Evolutionary conservation across 2,797 vertebrate genomes (phyloP).

Genomic region (Pogonophryne albipinna): DNA sequence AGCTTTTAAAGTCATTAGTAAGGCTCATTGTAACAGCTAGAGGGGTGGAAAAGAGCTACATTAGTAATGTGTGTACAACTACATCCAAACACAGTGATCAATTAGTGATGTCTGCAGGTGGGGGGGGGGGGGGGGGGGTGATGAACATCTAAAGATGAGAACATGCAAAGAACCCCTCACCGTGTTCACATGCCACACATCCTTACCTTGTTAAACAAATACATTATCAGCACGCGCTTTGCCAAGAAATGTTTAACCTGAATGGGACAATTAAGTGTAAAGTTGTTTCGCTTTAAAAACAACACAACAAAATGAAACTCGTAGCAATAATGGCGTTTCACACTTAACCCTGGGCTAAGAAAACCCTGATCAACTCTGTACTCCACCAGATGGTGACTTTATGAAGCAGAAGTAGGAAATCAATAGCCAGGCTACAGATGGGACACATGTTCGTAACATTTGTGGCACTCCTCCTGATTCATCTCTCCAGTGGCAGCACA

Average conservation of each 20-base stretch:
- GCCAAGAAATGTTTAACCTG: conserved; percentile 94
- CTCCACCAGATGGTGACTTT: neutral
- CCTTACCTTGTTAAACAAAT: conserved; percentile 98
- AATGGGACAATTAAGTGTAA: conserved; percentile 69
- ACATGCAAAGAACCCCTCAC: conserved; percentile 54
- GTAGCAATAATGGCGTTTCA: conserved; percentile 22
- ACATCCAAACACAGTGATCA: conserved; percentile 26
- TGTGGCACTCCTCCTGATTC: neutral
- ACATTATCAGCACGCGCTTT: conserved; percentile 93
- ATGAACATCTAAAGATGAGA: conserved; percentile 16
- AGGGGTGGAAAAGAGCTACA: conserved; percentile 50
- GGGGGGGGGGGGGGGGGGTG: neutral
- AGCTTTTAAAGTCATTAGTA: conserved; percentile 57
- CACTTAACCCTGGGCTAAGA: neutral
- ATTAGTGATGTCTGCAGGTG: conserved; percentile 52
- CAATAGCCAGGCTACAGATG: neutral
- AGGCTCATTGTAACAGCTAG: conserved; percentile 25
- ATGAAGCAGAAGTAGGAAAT: neutral
- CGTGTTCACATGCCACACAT: conserved; percentile 29
- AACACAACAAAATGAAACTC: conserved; percentile 13
- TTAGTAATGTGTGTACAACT: conserved; percentile 52
- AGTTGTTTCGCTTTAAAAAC: conserved; percentile 43
- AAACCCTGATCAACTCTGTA: too few species aligned
- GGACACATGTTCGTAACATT: neutral
- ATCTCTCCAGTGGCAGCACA: neutral